Evolutionary conservation across 64 coral and sea anemone genomes (phyloP).

Genomic region (Anthopleura sola): DNA sequence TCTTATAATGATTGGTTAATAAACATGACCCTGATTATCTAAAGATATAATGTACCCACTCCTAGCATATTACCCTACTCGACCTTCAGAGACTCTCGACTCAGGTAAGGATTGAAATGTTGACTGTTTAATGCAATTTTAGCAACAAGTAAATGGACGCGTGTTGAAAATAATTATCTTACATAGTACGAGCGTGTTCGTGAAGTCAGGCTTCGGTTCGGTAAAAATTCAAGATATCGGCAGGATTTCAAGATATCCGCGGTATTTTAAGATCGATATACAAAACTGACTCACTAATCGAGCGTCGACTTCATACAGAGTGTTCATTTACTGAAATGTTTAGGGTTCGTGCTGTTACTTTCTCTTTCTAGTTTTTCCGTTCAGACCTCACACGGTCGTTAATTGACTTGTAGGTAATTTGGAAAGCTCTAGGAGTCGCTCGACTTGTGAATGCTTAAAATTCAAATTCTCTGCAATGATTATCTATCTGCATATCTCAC

Average conservation of each 20-base stretch:
- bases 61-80: not conserved
- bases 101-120: too few relatives aligned
- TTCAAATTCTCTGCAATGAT: not conserved
- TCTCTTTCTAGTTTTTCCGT: not conserved
- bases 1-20: not conserved
- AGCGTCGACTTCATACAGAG: too few relatives aligned
- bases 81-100: not conserved
- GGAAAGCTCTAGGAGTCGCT: not conserved
- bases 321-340: not conserved
- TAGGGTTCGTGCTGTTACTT: not conserved
- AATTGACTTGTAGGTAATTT: not conserved
- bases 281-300: too few relatives aligned
- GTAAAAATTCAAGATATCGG: too few relatives aligned
- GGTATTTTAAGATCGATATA: too few relatives aligned
- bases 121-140: not conserved
- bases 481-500: slow-evolving; percentile 8
- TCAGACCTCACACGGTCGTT: slow-evolving; percentile 4
- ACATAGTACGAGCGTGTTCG: not conserved
- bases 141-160: not conserved
- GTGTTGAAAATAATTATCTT: not conserved
- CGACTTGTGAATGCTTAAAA: not conserved
- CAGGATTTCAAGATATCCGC: too few relatives aligned
- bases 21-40: slow-evolving; percentile 4
- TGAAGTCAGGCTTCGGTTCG: not conserved
- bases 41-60: not conserved